Base-by-base conservation (phyloP, 2,797 vertebrate genomes). In the Rhabdomys pumilio region DNA sequence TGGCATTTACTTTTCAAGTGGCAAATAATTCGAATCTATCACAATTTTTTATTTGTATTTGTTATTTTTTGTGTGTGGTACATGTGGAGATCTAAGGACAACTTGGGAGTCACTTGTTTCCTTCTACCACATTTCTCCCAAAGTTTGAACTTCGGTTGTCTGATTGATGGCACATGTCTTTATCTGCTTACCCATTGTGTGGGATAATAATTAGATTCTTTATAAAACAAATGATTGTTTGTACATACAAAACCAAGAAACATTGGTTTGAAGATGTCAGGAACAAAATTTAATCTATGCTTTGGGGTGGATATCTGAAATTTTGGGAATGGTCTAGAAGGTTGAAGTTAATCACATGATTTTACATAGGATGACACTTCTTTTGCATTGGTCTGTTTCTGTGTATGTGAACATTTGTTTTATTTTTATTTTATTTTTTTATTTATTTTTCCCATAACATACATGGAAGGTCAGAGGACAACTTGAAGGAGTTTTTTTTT, bases 1-100 rank as follows among this genome's bases (percentile, higher is more conserved):
- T 63, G 80, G 5, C 80, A 96, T 89, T 97, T 97, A 34, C 20
- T 86, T 85, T 34, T 69, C 34, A 97, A 72, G 59, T 2, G 7
- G 90, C 77, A 67, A 87, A 50, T 93, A 26, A 91, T 63, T 91
- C 89, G 92, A 59, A 97, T 41, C 1, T 67, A 61, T 15, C 89
- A 79, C 86, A 89, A 84, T 10, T 24, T 53, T 67, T n/a, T 67
- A 26, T 38, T 86, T 86, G 69, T n/a, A 86, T 69, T 53, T 86
- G 63, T 53, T 75, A 75, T 50, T 69, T 86, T 34, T 22, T 50
- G 12, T 24, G 20, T 34, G 38, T 26, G 81, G 24, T 59, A 63
- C 47, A 86, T 53, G 20, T 86, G 47, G 47, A 69, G 13, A 26
- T 69, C 47, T 69, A 22, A 86, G 63, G 34, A 69, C 63, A 86